phyloP scores from a whole-genome alignment of 2,797 vertebrate genomes.

The Argentina silus region DNA sequence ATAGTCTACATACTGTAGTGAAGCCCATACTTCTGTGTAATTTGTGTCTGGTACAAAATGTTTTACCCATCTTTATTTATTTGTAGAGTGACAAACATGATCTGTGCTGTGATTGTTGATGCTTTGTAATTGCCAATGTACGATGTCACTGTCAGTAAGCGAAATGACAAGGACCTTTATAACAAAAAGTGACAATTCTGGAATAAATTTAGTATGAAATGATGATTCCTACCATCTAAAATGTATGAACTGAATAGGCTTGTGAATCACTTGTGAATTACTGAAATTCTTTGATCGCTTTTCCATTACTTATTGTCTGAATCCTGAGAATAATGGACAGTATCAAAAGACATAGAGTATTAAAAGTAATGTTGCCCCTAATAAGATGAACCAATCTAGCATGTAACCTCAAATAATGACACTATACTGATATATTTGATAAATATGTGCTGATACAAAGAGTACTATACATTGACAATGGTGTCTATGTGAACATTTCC shows the following conservation, averaged over 20 bases:
- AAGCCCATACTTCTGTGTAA: neutral
- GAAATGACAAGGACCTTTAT: constrained; percentile 37
- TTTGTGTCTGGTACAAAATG: constrained; percentile 25
- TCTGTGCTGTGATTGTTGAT: constrained; percentile 44
- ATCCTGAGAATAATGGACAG: neutral
- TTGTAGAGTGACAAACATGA: constrained; percentile 37
- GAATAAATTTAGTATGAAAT: neutral
- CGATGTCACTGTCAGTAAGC: constrained; percentile 41
- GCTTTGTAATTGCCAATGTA: constrained; percentile 55
- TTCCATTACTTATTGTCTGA: neutral
- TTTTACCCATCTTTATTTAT: constrained; percentile 35
- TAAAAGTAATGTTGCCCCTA: neutral
- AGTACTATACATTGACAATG: too few species aligned
- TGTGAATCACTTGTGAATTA: neutral
- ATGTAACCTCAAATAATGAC: neutral
- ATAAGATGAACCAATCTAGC: neutral
- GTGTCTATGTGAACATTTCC: too few species aligned
- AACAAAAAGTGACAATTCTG: constrained; percentile 39
- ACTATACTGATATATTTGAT: neutral
- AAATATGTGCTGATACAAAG: neutral
- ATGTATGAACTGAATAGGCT: neutral
- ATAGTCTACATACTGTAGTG: neutral
- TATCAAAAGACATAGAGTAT: neutral
- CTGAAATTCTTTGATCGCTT: neutral
- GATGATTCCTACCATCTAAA: neutral